Base-by-base conservation (phyloP, 2,888 invertebrate species). In the Eupithecia subfuscata region DNA sequence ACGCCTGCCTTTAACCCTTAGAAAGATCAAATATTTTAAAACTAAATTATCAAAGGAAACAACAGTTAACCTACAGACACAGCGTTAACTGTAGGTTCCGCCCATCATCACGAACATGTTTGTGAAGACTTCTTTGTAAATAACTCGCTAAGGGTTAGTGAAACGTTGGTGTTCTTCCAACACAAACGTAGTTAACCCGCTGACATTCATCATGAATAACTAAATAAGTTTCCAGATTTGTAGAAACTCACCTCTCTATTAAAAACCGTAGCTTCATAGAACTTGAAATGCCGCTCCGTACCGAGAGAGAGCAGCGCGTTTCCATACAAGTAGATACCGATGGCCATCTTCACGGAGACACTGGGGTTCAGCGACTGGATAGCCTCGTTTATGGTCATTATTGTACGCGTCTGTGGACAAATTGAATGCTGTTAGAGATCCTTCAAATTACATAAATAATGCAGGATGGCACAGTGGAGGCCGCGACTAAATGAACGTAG, bases 351-450 rank as follows among this genome's bases (percentile, higher is more conserved):
- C 2, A 97, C 96, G 0, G 97, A 97, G 8, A 97, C 95, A 82
- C 96, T 96, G 0, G 97, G 97, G 84, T 96, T 97, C 48, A 96
- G 90, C 25, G 96, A 95, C 83, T 96, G 96, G 40, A 97, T 92
- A 0, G 97, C 97, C 88, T 97, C 97, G 86, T 97, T 97, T 76
- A 97, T 95, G 14, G 96, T 96, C 97, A 97, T 97, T 88, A 97
- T 90, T 82, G 96, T 95, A 84, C 96, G 95, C n/a, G 97, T 97
- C 96, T 97, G 90, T 78, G 80, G 78, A 82, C 70, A 80, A 69
- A 18, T 30, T 60, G 1, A 69, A 16, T 22, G 6, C 69, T 7
- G 25, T 22, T 37, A 37, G 30, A 30, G 30, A 30, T 30, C 30
- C 30, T 30, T 30, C 30, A 30, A 30, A 30, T 30, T 30, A 30